Conservation (phyloP, 2,888 invertebrate genomes). For the Automeris io region DNA sequence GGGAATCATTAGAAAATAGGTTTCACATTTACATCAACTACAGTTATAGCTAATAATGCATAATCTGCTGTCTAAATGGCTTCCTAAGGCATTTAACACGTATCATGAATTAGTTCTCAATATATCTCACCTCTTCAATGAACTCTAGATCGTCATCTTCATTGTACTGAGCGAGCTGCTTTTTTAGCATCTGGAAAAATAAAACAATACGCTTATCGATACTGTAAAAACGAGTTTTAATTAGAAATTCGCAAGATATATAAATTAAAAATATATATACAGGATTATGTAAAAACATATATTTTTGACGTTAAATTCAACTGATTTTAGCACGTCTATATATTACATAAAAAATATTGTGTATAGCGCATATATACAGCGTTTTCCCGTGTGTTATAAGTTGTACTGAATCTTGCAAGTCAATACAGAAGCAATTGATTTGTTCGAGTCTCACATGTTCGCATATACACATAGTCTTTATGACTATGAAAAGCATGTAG, state of each 20-base stretch:
- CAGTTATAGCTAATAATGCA: too few species aligned
- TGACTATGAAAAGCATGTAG: constrained; percentile 39
- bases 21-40: too few species aligned
- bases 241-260: too few species aligned
- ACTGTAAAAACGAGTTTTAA: too few species aligned
- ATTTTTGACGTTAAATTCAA: too few species aligned
- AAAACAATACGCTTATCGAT: too few species aligned
- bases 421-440: constrained; percentile 22
- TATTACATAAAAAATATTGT: not conserved
- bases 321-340: not conserved
- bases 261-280: too few species aligned
- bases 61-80: too few species aligned
- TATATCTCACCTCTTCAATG: constrained; percentile 47
- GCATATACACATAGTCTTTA: constrained; percentile 20
- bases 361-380: constrained; percentile 8
- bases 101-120: too few species aligned
- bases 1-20: too few species aligned
- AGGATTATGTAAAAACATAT: too few species aligned
- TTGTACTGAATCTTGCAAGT: constrained; percentile 20
- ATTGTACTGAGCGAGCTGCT: constrained; percentile 54
- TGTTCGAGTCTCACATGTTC: constrained; percentile 35
- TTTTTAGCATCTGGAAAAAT: constrained; percentile 56
- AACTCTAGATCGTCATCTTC: constrained; percentile 58
- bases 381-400: constrained; percentile 25
- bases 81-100: too few species aligned